phyloP scores from a whole-genome alignment of 2,888 invertebrate genomes.

The Plagodis dolabraria region DNA sequence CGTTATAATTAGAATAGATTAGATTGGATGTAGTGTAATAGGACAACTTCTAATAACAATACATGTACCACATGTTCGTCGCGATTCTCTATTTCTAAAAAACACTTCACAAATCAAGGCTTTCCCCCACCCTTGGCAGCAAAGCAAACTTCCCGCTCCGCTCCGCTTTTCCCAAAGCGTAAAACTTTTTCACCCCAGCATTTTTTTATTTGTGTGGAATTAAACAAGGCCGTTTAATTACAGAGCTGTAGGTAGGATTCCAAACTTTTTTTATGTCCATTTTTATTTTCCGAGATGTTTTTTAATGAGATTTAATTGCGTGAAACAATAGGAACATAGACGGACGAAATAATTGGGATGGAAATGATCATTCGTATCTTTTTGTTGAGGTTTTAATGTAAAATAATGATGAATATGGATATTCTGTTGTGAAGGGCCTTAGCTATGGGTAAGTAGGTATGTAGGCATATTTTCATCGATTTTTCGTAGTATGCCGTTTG shows the following conservation, averaged over 20 bases:
- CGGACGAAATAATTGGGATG: constrained; percentile 10
- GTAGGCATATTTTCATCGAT: neutral
- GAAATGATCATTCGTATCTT: constrained; percentile 14
- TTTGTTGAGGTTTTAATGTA: constrained; percentile 16
- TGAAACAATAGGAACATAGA: constrained; percentile 6
- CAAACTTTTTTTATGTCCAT: neutral
- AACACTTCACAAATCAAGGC: neutral
- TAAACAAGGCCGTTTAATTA: constrained; percentile 8
- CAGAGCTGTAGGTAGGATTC: neutral
- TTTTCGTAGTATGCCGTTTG: neutral
- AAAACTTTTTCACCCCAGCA: constrained; percentile 6
- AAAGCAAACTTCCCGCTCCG: constrained; percentile 6
- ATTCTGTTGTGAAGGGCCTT: neutral
- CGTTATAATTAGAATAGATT: too few relatives aligned
- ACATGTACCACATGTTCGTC: too few relatives aligned
- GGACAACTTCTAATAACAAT: too few relatives aligned
- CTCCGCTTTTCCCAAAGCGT: constrained; percentile 2
- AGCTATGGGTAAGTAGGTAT: neutral
- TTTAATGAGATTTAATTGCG: constrained; percentile 1
- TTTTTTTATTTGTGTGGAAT: constrained; percentile 7
- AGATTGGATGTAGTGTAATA: too few relatives aligned
- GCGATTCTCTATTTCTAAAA: too few relatives aligned
- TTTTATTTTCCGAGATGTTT: constrained; percentile 4
- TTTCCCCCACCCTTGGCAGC: too few relatives aligned
- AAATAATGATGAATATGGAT: constrained; percentile 9